Evolutionary conservation across 2,797 vertebrate genomes (phyloP).

Genomic region (Smutsia gigantea): DNA sequence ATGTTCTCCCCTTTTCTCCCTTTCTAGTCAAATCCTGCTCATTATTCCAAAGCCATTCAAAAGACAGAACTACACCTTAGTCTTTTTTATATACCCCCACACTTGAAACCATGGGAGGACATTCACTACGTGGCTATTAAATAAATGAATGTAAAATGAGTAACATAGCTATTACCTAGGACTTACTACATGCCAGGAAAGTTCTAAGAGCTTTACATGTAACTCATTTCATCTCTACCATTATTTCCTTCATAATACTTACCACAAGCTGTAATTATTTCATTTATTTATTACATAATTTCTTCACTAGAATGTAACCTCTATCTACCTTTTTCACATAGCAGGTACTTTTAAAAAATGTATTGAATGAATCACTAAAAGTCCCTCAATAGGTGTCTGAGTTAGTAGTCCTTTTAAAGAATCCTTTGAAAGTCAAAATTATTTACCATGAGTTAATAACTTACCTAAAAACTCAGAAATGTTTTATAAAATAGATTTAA

Average conservation of each 20-base stretch:
- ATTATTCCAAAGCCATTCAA: background rate
- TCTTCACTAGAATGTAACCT: background rate
- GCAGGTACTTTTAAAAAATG: conserved; percentile 15
- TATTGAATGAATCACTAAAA: conserved; percentile 28
- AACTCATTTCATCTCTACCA: conserved; percentile 8
- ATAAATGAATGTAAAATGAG: conserved; percentile 13
- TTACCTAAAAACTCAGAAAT: background rate
- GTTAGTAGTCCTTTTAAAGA: background rate
- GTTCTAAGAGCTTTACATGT: background rate
- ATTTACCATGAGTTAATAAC: background rate
- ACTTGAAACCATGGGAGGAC: background rate
- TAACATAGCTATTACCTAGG: background rate
- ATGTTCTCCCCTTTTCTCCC: background rate
- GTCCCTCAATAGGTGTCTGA: background rate
- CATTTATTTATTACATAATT: background rate
- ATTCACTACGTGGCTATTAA: background rate
- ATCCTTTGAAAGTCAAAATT: background rate
- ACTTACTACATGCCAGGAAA: background rate
- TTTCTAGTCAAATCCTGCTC: background rate
- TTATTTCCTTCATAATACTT: conserved; percentile 39
- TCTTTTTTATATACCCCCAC: background rate
- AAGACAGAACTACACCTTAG: background rate
- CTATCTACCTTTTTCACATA: background rate
- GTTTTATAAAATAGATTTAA: conserved; percentile 15
- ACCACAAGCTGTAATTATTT: background rate